These are phyloP conservation scores for Amphipoea lucens DNA, from an alignment of 2,888 invertebrate species.

Conservation along the genomic window DNA sequence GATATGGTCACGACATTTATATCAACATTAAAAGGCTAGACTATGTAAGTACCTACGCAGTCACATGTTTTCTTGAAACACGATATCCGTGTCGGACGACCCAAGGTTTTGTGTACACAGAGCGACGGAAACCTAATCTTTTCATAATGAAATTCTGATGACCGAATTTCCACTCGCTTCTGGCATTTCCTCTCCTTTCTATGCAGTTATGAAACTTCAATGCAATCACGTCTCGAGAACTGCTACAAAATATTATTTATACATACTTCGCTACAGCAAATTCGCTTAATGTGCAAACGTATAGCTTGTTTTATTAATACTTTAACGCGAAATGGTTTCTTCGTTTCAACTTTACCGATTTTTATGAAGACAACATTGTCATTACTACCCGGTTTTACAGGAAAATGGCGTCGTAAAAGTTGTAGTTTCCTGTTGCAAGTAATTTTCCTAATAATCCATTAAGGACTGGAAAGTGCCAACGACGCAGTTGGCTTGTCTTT, in stretches of 20 bases:
- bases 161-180: constrained; percentile 34
- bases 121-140: constrained; percentile 53
- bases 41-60: constrained; percentile 9
- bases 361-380: constrained; percentile 58
- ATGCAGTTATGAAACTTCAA: constrained; percentile 35
- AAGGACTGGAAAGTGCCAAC: constrained; percentile 11
- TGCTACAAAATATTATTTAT: background rate
- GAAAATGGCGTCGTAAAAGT: constrained; percentile 49
- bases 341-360: constrained; percentile 52
- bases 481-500: constrained; percentile 18
- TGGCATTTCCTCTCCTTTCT: constrained; percentile 20
- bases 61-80: constrained; percentile 6
- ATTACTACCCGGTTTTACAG: constrained; percentile 27
- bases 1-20: background rate
- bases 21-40: background rate
- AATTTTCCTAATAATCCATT: constrained; percentile 60
- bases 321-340: constrained; percentile 8
- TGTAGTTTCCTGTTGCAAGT: constrained; percentile 49
- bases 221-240: constrained; percentile 20
- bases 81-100: constrained; percentile 13
- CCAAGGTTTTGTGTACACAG: constrained; percentile 2
- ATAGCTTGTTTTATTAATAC: constrained; percentile 35
- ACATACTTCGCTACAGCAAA: background rate
- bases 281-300: background rate
- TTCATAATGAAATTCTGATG: constrained; percentile 54